A percentile compares a stretch with the other conserved stretches of the same genome.
phyloP scores from a whole-genome alignment of 1,140 invertebrate species.

The Hydropsyche tenuis region DNA sequence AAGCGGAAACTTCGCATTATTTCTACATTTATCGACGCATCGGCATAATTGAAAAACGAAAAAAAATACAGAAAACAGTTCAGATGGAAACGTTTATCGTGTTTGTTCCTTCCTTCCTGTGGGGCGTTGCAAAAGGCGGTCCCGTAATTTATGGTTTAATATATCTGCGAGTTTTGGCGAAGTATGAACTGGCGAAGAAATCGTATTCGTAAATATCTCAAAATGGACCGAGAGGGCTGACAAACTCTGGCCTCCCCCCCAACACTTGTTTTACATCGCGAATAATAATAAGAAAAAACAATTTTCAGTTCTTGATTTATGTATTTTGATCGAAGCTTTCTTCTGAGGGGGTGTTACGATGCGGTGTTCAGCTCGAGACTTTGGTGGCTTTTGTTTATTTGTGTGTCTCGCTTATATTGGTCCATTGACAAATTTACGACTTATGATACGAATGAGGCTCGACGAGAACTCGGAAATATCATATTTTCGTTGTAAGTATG shows the following conservation, averaged over 20 bases:
- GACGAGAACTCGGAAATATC: too few species aligned
- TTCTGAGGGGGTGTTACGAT: background rate
- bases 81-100: constrained; percentile 3
- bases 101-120: constrained; percentile 6
- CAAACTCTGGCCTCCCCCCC: constrained; percentile 26
- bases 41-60: background rate
- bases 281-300: constrained; percentile 23
- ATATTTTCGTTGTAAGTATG: too few species aligned
- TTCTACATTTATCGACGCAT: background rate
- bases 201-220: constrained; percentile 43
- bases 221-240: constrained; percentile 39
- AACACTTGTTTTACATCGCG: constrained; percentile 35
- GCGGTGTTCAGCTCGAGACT: too few species aligned
- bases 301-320: constrained; percentile 35
- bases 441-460: too few species aligned
- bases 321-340: constrained; percentile 23
- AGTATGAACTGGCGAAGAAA: constrained; percentile 28
- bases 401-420: too few species aligned
- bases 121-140: constrained; percentile 1
- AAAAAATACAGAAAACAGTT: background rate
- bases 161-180: constrained; percentile 36
- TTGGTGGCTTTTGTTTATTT: too few species aligned
- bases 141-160: constrained; percentile 45
- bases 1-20: background rate
- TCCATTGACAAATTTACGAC: too few species aligned